phyloP scores from a whole-genome alignment of 92 coral and sea anemone species.

The Parazoanthus swiftii region DNA sequence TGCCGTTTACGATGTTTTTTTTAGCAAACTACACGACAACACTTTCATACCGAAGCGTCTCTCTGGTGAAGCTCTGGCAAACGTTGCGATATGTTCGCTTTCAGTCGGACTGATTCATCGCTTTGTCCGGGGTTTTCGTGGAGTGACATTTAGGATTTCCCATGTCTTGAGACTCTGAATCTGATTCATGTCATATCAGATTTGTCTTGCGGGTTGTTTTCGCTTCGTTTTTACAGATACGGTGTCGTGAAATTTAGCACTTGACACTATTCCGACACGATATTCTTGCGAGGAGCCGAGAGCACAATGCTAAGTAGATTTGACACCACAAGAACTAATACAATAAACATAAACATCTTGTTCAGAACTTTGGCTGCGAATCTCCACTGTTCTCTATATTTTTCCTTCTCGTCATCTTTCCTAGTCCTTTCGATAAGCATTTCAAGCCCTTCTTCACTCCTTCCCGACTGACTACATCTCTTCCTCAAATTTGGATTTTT shows the following conservation, averaged over 20 bases:
- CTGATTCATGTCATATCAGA: too few relatives aligned
- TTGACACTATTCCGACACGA: conserved; percentile 41
- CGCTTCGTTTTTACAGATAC: too few relatives aligned
- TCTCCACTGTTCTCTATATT: conserved; percentile 73
- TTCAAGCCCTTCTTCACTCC: conserved; percentile 69
- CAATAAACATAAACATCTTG: conserved; percentile 84
- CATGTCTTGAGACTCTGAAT: too few relatives aligned
- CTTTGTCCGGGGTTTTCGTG: too few relatives aligned
- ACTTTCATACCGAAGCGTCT: too few relatives aligned
- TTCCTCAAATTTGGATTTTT: conserved; percentile 43
- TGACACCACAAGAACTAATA: conserved; percentile 64
- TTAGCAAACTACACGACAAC: too few relatives aligned
- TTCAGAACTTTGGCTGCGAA: conserved; percentile 85
- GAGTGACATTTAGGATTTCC: too few relatives aligned
- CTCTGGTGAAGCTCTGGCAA: too few relatives aligned
- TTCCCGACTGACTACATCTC: conserved; percentile 43
- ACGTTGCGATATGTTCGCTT: too few relatives aligned
- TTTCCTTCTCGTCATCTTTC: conserved; percentile 76
- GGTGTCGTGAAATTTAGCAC: background rate
- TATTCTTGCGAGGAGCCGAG: conserved; percentile 67
- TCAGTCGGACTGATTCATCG: too few relatives aligned
- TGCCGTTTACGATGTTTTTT: too few relatives aligned
- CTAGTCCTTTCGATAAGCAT: conserved; percentile 69
- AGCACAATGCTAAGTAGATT: conserved; percentile 75
- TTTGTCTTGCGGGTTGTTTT: too few relatives aligned